A percentile compares a stretch with the other conserved stretches of the same genome.
phyloP scores from a whole-genome alignment of 2,113 vertebrate species.

The Oryzias curvinotus region DNA sequence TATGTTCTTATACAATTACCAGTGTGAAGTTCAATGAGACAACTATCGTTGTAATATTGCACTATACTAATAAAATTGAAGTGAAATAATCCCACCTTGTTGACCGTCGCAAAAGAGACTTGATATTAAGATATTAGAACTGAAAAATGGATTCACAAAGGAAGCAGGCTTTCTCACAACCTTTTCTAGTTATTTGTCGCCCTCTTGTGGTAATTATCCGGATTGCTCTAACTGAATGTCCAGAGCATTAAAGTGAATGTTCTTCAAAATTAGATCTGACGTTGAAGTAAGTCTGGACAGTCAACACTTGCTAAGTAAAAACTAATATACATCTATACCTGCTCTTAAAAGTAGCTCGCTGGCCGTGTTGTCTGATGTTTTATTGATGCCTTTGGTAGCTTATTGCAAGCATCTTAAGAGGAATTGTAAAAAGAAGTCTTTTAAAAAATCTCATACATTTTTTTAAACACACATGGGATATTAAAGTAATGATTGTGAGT shows the following conservation, averaged over 20 bases:
- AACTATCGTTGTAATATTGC: too few species aligned
- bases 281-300: slow-evolving; percentile 2
- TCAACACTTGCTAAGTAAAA: slow-evolving; percentile 14
- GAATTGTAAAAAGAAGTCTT: background rate
- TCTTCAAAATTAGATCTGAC: slow-evolving; percentile 11
- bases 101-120: too few species aligned
- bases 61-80: too few species aligned
- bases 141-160: background rate
- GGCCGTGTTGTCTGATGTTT: background rate
- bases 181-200: slow-evolving; percentile 22
- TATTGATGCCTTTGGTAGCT: background rate
- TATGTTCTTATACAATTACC: too few species aligned
- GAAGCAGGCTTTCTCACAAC: background rate
- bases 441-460: background rate
- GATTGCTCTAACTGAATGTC: background rate
- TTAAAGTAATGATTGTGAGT: slow-evolving; percentile 1
- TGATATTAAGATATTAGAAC: too few species aligned
- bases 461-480: background rate
- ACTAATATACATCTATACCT: slow-evolving; percentile 20
- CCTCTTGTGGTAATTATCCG: slow-evolving; percentile 34
- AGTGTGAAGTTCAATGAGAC: too few species aligned
- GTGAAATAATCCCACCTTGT: too few species aligned
- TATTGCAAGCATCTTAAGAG: background rate
- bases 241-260: background rate
- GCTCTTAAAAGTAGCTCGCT: slow-evolving; percentile 11